Evolutionary conservation across 35 echinoderm and acorn worm genomes (phyloP), one percentile per base, ranked within the genome.

Genomic region (Lytechinus variegatus): DNA sequence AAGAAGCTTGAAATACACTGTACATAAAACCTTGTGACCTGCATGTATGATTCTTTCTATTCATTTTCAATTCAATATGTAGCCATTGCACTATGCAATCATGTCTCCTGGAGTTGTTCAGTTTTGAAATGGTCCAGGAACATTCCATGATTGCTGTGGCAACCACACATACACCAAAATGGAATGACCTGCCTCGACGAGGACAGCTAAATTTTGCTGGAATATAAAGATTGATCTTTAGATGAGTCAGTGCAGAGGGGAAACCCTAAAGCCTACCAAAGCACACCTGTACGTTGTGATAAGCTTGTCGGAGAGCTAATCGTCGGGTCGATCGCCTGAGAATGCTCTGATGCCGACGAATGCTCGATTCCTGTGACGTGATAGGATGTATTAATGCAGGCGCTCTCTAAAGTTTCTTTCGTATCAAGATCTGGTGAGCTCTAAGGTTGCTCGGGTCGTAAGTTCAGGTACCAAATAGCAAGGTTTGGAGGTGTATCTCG

Each of bases 221-320:
- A 79, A 79, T 79, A 79, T 79, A 24, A 79, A 79, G 66, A 79
- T 79, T 16, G 14, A 79, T 79, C 66, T 79, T 24, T 19, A 79
- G 66, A 79, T 79, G 66, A 79, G 66, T 79, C 66, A 79, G 66
- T 14, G 16, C 3, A 79, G 66, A 79, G 66, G 66, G 66, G 66
- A 79, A 79, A 24, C 66, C 66, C 66, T 79, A n/a, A 79, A 79
- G 66, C 66, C 66, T 79, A 79, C 66, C 66, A 79, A 79, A 79
- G 66, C 66, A 79, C 66, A 79, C 66, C 66, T 79, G 66, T 79
- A n/a, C 66, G 2, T 79, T 79, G 24, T 79, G 66, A 79, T 79
- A 79, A 79, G 66, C 66, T 79, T 24, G 66, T 79, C 66, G 66
- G 66, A 24, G 66, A n/a, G 66, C 66, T 79, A 79, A 79, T 79